A percentile compares a stretch with the other conserved stretches of the same genome.
These are phyloP conservation scores for Ennomos quercinarius DNA, from an alignment of 2,888 invertebrate genomes.

Conservation along the genomic window DNA sequence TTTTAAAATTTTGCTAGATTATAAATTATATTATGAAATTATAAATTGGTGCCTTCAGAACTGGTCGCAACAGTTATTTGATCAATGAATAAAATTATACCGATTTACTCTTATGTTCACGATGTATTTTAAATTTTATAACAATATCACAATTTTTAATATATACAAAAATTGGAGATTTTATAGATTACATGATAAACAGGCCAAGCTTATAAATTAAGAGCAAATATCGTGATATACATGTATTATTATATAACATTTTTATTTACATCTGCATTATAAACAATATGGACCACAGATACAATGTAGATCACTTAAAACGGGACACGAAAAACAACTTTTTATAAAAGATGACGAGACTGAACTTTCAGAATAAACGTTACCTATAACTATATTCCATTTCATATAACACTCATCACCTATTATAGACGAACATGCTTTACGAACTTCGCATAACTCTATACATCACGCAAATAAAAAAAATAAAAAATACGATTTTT, in stretches of 20 bases:
- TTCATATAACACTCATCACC: constrained; percentile 75
- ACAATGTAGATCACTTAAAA: constrained; percentile 67
- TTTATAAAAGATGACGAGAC: constrained; percentile 68
- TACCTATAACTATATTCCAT: constrained; percentile 69
- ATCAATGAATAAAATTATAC: constrained; percentile 33
- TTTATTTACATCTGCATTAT: constrained; percentile 47
- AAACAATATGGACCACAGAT: constrained; percentile 61
- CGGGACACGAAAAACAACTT: constrained; percentile 61
- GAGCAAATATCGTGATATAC: constrained; percentile 72
- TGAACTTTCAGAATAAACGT: constrained; percentile 59
- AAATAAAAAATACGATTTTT: constrained; percentile 53
- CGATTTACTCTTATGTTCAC: constrained; percentile 56
- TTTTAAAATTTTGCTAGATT: not conserved
- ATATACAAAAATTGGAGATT: constrained; percentile 81
- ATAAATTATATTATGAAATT: not conserved
- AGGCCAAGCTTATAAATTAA: constrained; percentile 81
- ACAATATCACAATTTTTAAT: constrained; percentile 86
- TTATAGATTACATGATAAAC: constrained; percentile 76
- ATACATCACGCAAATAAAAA: constrained; percentile 69
- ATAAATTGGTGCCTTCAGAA: constrained; percentile 18
- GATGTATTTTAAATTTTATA: constrained; percentile 73
- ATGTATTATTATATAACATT: constrained; percentile 61
- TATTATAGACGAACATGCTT: constrained; percentile 67
- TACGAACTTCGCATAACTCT: constrained; percentile 62
- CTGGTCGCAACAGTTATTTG: constrained; percentile 18